phyloP scores from a whole-genome alignment of 2,797 vertebrate species.

The Coregonus sp. region DNA sequence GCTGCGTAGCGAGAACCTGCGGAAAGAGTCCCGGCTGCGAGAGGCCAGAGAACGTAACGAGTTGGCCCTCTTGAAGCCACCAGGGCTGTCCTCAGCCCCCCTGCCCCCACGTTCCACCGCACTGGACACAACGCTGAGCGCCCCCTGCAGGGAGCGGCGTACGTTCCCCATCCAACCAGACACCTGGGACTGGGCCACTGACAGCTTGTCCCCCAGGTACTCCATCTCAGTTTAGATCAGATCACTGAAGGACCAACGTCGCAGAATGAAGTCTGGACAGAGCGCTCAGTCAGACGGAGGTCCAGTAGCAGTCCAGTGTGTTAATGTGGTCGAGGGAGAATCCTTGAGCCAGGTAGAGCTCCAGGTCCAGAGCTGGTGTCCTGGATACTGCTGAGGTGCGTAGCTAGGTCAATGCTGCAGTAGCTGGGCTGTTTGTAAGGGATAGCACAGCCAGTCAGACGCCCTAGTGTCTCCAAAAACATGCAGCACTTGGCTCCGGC shows the following conservation, averaged over 20 bases:
- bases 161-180: constrained; percentile 92
- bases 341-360: constrained; percentile 24
- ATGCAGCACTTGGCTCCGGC: constrained; percentile 29
- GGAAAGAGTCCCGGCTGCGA: constrained; percentile 92
- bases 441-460: constrained; percentile 26
- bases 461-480: constrained; percentile 16
- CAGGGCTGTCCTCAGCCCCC: constrained; percentile 53
- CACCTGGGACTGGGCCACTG: constrained; percentile 90
- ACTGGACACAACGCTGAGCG: constrained; percentile 82
- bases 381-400: constrained; percentile 30
- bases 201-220: constrained; percentile 93
- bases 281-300: constrained; percentile 33
- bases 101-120: constrained; percentile 72
- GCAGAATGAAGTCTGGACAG: constrained; percentile 25
- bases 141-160: constrained; percentile 91
- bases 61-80: constrained; percentile 84
- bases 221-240: constrained; percentile 77
- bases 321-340: constrained; percentile 22
- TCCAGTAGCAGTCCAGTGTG: constrained; percentile 15
- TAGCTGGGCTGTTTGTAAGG: constrained; percentile 27
- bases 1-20: constrained; percentile 91
- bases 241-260: constrained; percentile 17
- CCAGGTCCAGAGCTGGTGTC: constrained; percentile 35
- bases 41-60: constrained; percentile 92
- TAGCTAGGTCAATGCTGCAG: constrained; percentile 63